Evolutionary conservation across 2,888 invertebrate genomes (phyloP), one percentile per base, ranked within the genome.

Genomic region (Drosophila borealis): DNA sequence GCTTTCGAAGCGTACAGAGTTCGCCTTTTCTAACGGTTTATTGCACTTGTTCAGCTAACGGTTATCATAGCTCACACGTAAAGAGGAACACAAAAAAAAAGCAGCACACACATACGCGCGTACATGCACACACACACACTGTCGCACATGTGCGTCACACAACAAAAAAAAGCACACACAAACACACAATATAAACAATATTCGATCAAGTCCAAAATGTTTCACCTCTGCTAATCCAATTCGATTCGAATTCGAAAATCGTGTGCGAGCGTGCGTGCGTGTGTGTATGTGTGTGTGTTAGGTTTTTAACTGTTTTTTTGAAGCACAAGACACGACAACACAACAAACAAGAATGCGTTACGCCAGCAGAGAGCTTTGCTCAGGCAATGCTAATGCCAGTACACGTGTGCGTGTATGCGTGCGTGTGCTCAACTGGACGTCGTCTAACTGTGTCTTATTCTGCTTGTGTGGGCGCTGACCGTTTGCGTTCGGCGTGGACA

Each of bases 401-500:
- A 29, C 11, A 29, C 36, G 48, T 49, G 21, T 50, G 50, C 42
- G 21, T 54, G 56, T 50, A 55, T 59, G 60, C 55, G 50, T 51
- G 33, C 34, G 39, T 39, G 41, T 48, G 8, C 29, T 36, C 14
- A 45, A 45, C 45, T 14, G 55, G 45, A 55, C 55, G 46, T 70
- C 59, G 44, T 53, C 37, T 55, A 34, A 51, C 51, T 64, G 56
- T 37, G 10, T 53, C 37, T 42, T 51, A 36, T 61, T 46, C 10
- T 72, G 70, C 44, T 46, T 62, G 71, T 66, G 80, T 75, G 74
- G 70, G 75, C 73, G 76, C 70, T 75, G 61, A 82, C 77, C 80
- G 82, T 39, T 75, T 55, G 63, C 86, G 88, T 85, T 81, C 77
- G 70, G 78, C 86, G 75, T 78, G 81, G 78, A 84, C 86, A 82